Percentiles rank a stretch among this genome's conserved stretches.
phyloP scores from a whole-genome alignment of 2,113 vertebrate species.

The Bothrops jararaca region DNA sequence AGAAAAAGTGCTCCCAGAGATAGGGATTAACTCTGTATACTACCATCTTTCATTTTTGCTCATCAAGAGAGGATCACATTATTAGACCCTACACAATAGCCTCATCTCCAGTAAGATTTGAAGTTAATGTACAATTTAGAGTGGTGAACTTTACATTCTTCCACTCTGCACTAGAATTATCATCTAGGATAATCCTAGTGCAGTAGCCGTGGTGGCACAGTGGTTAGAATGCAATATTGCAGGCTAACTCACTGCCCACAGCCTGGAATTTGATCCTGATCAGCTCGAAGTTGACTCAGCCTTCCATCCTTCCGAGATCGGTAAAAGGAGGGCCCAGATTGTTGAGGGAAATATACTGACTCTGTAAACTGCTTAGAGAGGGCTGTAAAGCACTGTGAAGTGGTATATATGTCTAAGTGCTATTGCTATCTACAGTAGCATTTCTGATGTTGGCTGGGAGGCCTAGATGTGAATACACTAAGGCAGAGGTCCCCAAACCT shows the following conservation, averaged over 20 bases:
- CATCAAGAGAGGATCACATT: conserved; percentile 9
- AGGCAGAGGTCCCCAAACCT: too few species aligned
- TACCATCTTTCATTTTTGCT: conserved; percentile 1
- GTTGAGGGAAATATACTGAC: neutral
- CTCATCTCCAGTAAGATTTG: neutral
- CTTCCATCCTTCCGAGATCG: neutral
- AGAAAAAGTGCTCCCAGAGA: conserved; percentile 14
- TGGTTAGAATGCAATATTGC: neutral
- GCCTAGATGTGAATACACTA: neutral
- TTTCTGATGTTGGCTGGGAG: neutral
- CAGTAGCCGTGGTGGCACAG: neutral
- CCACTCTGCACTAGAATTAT: neutral
- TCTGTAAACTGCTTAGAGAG: neutral
- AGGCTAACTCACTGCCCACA: neutral
- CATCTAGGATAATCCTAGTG: neutral
- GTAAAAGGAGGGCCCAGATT: neutral
- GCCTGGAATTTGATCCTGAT: neutral
- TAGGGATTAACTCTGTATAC: conserved; percentile 16
- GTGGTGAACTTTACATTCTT: neutral
- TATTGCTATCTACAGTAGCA: neutral
- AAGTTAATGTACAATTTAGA: neutral
- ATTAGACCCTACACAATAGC: neutral
- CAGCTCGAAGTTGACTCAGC: neutral
- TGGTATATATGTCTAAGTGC: neutral
- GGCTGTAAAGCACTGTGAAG: neutral